Conservation (phyloP, 2,888 invertebrate species). For the Hypsopygia costalis region DNA sequence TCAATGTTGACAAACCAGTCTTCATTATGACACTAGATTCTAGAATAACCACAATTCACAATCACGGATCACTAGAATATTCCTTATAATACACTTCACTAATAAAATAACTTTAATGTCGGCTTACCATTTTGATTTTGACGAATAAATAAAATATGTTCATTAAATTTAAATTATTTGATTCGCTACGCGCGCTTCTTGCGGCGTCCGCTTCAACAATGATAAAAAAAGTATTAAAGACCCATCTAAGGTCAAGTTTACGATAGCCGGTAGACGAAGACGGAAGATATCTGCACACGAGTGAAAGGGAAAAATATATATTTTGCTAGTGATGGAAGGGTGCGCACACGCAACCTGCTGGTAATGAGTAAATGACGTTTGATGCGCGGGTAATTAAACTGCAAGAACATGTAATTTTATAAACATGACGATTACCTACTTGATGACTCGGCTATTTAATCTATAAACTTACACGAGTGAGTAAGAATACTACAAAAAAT, state of each 20-base stretch:
- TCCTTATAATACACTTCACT: constrained; percentile 30
- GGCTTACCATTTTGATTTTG: constrained; percentile 13
- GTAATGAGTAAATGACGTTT: constrained; percentile 37
- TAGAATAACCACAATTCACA: constrained; percentile 19
- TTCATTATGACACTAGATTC: constrained; percentile 1
- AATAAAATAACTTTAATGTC: constrained; percentile 23
- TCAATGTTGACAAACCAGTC: constrained; percentile 13
- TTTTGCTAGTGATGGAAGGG: constrained; percentile 26
- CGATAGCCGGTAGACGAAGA: constrained; percentile 43
- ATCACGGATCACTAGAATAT: constrained; percentile 11
- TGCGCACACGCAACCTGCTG: constrained; percentile 50
- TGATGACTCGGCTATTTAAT: too few species aligned
- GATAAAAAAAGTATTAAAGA: constrained; percentile 40
- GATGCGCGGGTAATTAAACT: constrained; percentile 21
- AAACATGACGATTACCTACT: constrained; percentile 8
- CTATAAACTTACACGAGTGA: too few species aligned
- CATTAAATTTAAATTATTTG: constrained; percentile 27
- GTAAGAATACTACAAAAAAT: too few species aligned
- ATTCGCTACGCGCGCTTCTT: constrained; percentile 37
- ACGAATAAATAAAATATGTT: constrained; percentile 29
- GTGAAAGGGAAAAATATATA: constrained; percentile 31
- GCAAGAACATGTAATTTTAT: constrained; percentile 20
- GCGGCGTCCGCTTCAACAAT: constrained; percentile 41
- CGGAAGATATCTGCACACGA: constrained; percentile 15
- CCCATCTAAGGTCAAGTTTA: constrained; percentile 61